A percentile compares a stretch with the other conserved stretches of the same genome.
These are phyloP conservation scores for Tetramorium bicarinatum DNA, from an alignment of 2,888 invertebrate species.

Conservation along the genomic window DNA sequence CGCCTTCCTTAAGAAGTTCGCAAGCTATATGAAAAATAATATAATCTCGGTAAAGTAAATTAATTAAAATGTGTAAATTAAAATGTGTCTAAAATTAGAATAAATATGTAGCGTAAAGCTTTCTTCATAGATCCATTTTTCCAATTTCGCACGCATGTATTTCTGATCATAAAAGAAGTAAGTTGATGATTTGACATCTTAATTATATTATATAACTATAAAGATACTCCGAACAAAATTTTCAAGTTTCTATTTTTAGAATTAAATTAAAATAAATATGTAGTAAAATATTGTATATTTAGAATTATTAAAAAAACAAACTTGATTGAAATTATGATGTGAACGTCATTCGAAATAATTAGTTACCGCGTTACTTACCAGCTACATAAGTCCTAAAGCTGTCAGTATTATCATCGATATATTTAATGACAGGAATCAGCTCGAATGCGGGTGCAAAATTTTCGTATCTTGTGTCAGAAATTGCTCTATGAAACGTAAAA, in stretches of 20 bases:
- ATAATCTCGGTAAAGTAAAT: background rate
- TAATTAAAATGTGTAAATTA: no score
- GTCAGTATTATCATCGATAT: slow-evolving; percentile 79
- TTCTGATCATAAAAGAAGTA: background rate
- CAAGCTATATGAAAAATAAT: slow-evolving; percentile 89
- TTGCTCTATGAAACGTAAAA: slow-evolving; percentile 77
- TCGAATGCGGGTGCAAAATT: slow-evolving; percentile 77
- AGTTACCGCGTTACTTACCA: slow-evolving; percentile 54
- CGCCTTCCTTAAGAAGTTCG: slow-evolving; percentile 93
- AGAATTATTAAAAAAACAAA: slow-evolving; percentile 1
- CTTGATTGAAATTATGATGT: background rate
- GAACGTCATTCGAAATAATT: background rate
- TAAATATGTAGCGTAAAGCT: background rate
- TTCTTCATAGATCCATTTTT: background rate
- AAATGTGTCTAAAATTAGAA: background rate
- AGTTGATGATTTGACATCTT: background rate
- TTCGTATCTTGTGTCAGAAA: slow-evolving; percentile 72
- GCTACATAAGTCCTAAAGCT: slow-evolving; percentile 78
- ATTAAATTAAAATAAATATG: slow-evolving; percentile 1
- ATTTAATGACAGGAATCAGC: slow-evolving; percentile 71
- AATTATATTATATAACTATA: background rate
- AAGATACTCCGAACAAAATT: background rate
- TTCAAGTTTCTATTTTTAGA: background rate
- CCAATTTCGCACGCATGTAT: background rate
- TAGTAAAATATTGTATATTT: background rate